Base-by-base conservation (phyloP, 2,888 invertebrate genomes). In the Apotomis capreana region DNA sequence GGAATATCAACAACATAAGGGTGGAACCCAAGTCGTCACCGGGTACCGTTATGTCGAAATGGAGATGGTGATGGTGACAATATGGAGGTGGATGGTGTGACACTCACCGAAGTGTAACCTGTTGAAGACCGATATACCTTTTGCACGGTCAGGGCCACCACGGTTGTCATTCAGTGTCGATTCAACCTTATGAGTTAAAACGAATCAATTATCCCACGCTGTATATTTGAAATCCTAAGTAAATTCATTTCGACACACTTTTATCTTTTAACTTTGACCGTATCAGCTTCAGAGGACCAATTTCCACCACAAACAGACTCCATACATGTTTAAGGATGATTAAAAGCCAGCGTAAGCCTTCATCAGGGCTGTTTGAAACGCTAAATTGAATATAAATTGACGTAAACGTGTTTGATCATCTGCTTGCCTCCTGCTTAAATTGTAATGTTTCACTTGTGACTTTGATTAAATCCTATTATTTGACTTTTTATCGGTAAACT, bases 301-400 rank as follows among this genome's bases (percentile, higher is more conserved):
- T 64, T 63, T 64, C 15, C 44, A n/a, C 46, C 44, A 44, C 46
- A 65, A 65, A 57, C n/a, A 44, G 52, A 57, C 9, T 57, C 46
- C 46, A 57, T 65, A 65, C 46, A 37, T 54, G 44, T 51, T 49
- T 60, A 51, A 61, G 60, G 60, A 49, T 57, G 61, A 71, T 71
- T 65, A 65, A 70, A 51, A 57, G 13, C 61, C 46, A 46, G 46
- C 57, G 15, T 44, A 59, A 70, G 63, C 64, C 59, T 72, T 63
- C 52, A 72, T 68, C 61, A 72, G 40, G 40, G 59, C 51, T 75
- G 67, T 73, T 70, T 70, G 68, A 57, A 61, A 67, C 75, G 70
- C 79, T 81, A 82, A 81, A 85, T 84, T 81, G 82, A 80, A 82
- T 81, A 83, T 80, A 81, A 81, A 83, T 82, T 83, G 80, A 76